Percentiles rank a stretch among this genome's conserved stretches.
Evolutionary conservation across 2,113 vertebrate genomes (phyloP).

Genomic region (Centropus bengalensis): DNA sequence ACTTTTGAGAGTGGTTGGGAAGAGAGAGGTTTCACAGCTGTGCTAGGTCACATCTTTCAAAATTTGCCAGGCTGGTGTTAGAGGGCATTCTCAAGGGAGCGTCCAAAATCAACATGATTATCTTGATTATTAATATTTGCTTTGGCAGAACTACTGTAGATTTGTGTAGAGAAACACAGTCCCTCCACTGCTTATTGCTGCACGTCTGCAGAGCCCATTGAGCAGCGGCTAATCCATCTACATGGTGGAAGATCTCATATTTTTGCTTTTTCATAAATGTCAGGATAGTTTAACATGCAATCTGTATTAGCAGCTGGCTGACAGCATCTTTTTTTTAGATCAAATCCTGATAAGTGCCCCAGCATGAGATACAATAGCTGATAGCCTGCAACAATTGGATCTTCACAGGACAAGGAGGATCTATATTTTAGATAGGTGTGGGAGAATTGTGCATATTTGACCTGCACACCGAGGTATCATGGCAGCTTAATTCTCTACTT

Average conservation of each 20-base stretch:
- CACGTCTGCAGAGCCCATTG: neutral
- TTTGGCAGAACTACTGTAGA: neutral
- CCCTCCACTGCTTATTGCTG: neutral
- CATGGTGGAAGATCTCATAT: neutral
- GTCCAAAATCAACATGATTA: conserved; percentile 44
- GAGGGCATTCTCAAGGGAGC: conserved; percentile 10
- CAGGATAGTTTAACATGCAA: neutral
- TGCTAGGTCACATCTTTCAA: neutral
- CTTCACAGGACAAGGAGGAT: neutral
- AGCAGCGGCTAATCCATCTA: neutral
- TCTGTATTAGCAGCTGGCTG: neutral
- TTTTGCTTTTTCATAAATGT: neutral
- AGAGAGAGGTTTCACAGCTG: neutral
- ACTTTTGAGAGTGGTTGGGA: neutral
- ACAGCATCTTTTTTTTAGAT: neutral
- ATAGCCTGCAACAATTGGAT: neutral
- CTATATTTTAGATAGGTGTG: neutral
- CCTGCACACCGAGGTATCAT: neutral
- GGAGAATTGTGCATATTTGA: neutral
- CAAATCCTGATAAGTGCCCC: neutral
- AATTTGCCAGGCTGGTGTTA: conserved; percentile 16
- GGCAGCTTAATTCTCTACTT: neutral
- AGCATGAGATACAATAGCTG: neutral
- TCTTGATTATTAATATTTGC: conserved; percentile 50
- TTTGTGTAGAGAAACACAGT: neutral